Evolutionary conservation across 2,888 invertebrate species (phyloP).

Genomic region (Diogma glabrata): DNA sequence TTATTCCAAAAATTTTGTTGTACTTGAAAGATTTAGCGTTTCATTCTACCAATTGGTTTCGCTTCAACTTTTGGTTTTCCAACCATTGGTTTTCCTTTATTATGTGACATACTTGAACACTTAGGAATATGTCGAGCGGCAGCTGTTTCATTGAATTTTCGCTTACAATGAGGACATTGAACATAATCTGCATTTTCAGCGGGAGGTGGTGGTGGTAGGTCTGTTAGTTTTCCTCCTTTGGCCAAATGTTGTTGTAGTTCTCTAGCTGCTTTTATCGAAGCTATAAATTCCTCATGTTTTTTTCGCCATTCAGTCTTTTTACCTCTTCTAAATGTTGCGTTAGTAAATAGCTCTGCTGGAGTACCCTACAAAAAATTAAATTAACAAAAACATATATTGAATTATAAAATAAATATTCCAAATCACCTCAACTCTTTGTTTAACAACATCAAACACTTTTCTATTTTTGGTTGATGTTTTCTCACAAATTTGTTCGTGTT

Average conservation of each 20-base stretch:
- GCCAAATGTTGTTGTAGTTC: constrained; percentile 67
- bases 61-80: constrained; percentile 12
- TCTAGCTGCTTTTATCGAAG: constrained; percentile 82
- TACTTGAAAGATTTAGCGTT: too few species aligned
- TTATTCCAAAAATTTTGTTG: too few species aligned
- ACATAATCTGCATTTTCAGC: constrained; percentile 84
- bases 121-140: constrained; percentile 89
- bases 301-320: constrained; percentile 73
- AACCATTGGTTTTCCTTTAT: constrained; percentile 49
- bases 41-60: too few species aligned
- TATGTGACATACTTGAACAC: constrained; percentile 72
- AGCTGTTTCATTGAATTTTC: constrained; percentile 72
- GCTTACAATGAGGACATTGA: constrained; percentile 76
- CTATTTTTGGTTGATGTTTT: constrained; percentile 71
- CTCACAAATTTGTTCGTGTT: constrained; percentile 77
- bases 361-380: constrained; percentile 50
- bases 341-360: constrained; percentile 67
- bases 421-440: constrained; percentile 64
- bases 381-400: too few species aligned
- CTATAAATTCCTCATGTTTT: constrained; percentile 89
- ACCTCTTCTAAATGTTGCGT: constrained; percentile 37
- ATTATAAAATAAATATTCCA: too few species aligned
- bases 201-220: constrained; percentile 82
- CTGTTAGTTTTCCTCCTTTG: constrained; percentile 74
- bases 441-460: constrained; percentile 83